Percentiles rank a stretch among this genome's conserved stretches.
Evolutionary conservation across 2,888 invertebrate genomes (phyloP).

Genomic region (Aricia artaxerxes): DNA sequence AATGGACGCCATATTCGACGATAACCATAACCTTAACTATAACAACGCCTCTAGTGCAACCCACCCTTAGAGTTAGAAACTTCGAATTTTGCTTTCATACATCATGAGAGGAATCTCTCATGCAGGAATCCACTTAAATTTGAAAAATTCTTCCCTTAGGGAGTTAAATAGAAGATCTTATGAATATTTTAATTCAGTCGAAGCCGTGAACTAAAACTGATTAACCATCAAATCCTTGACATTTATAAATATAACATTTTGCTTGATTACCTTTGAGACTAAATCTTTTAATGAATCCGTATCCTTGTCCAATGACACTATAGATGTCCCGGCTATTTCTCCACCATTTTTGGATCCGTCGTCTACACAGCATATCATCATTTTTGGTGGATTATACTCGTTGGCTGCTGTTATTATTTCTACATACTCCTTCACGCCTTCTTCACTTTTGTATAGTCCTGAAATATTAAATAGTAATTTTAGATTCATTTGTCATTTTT

Average conservation of each 20-base stretch:
- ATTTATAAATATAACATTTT: neutral
- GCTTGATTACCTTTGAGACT: neutral
- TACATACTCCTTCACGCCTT: constrained; percentile 18
- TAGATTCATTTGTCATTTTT: neutral
- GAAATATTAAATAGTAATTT: neutral
- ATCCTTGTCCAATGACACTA: constrained; percentile 5
- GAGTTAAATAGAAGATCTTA: too few relatives aligned
- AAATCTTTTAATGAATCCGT: neutral
- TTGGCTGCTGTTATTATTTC: neutral
- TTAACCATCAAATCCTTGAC: too few relatives aligned
- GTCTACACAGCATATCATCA: constrained; percentile 12
- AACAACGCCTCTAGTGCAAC: too few relatives aligned
- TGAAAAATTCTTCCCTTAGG: too few relatives aligned
- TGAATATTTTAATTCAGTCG: neutral
- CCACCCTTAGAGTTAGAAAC: too few relatives aligned
- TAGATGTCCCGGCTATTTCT: neutral
- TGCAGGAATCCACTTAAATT: too few relatives aligned
- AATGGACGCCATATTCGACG: too few relatives aligned
- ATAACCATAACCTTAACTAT: too few relatives aligned
- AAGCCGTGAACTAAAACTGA: neutral
- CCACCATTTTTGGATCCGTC: constrained; percentile 18
- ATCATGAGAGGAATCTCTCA: too few relatives aligned
- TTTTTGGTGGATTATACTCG: neutral
- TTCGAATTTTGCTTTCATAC: too few relatives aligned
- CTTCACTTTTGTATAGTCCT: constrained; percentile 26